Percentiles rank a stretch among this genome's conserved stretches.
phyloP scores from a whole-genome alignment of 2,797 vertebrate species.

The Cheirogaleus major region DNA sequence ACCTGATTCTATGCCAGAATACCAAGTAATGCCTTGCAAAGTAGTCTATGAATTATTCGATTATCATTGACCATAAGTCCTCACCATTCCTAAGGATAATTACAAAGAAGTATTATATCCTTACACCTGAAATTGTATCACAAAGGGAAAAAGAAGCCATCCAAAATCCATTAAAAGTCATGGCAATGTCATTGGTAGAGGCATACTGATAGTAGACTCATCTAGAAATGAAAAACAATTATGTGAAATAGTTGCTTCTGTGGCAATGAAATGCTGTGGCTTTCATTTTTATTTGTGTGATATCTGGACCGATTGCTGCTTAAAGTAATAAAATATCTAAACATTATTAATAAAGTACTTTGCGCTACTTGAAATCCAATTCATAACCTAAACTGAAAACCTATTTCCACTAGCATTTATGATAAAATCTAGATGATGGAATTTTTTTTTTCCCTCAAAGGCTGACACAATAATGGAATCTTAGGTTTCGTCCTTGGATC shows the following conservation, averaged over 20 bases:
- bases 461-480: constrained; percentile 62
- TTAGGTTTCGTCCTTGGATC: constrained; percentile 54
- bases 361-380: constrained; percentile 77
- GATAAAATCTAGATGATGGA: constrained; percentile 75
- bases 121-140: constrained; percentile 44
- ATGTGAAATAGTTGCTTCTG: not conserved
- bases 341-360: constrained; percentile 79
- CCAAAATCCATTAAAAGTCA: constrained; percentile 45
- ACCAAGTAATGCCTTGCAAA: not conserved
- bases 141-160: constrained; percentile 37
- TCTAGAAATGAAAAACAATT: not conserved
- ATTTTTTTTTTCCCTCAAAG: constrained; percentile 73
- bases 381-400: constrained; percentile 59
- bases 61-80: not conserved
- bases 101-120: constrained; percentile 33
- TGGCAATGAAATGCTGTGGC: not conserved
- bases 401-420: constrained; percentile 75
- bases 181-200: not conserved
- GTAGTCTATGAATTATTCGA: not conserved
- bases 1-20: not conserved
- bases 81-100: constrained; percentile 11
- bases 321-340: constrained; percentile 70
- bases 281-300: constrained; percentile 42
- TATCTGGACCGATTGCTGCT: constrained; percentile 31
- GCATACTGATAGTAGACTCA: constrained; percentile 10